Base-by-base conservation (phyloP, 2,797 vertebrate species). In the Pseudocheirus occidentalis region DNA sequence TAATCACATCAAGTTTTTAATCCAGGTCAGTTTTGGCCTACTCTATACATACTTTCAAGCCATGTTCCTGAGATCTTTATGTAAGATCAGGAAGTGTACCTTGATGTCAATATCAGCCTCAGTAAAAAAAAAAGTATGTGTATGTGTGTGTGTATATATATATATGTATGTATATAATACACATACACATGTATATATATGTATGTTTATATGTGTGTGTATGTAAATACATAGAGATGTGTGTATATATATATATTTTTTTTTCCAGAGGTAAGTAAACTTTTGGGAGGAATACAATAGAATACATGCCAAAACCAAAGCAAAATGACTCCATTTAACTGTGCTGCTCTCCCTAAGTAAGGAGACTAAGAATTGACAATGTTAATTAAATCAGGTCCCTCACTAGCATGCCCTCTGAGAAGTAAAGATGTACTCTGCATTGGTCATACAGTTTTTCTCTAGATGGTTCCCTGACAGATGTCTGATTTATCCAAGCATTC, bases 301-400 rank as follows among this genome's bases (percentile, higher is more conserved):
- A 73, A 40, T 73, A 21, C 16, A 21, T 73, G 66, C 18, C 66
- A 40, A 73, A 73, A 6, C 16, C 66, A 73, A 73, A 40, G n/a
- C 21, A 73, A 73, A 73, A 73, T 73, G n/a, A 73, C 66, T 40
- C 16, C 18, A 28, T 92, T 56, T 87, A 90, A 81, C 91, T 66
- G 18, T 93, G 34, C n/a, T 94, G 16, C 62, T 95, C 92, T 91
- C 24, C 14, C 46, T 66, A 46, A 87, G 59, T 90, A 56, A 46
- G 24, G 91, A 18, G 59, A 93, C 31, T 92, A 92, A 5, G 10
- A 92, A 29, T 87, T 87, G 93, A 73, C 9, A 46, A 95, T 87
- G 66, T 40, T 40, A 73, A 40, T 73, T 73, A 46, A 94, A 87
- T 31, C 50, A 90, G 55, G n/a, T 10, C 92, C 28, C 4, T 94